Conservation (phyloP, 2,888 invertebrate genomes). For the Nasonia oneida region DNA sequence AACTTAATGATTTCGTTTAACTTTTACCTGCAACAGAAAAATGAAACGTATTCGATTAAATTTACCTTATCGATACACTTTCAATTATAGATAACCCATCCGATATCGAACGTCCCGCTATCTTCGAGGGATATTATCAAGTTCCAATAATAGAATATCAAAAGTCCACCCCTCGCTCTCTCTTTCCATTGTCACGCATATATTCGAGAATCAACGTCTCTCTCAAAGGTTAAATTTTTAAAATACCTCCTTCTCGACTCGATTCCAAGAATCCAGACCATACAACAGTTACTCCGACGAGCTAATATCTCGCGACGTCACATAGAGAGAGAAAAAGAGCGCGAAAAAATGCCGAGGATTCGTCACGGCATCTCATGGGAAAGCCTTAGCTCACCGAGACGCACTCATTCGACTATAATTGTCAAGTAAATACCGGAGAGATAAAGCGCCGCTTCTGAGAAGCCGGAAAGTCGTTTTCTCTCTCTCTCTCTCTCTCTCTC, state of each 20-base stretch:
- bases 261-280: background rate
- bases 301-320: background rate
- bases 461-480: background rate
- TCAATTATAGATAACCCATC: no score
- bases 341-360: slow-evolving; percentile 34
- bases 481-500: background rate
- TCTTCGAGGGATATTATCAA: no score
- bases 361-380: background rate
- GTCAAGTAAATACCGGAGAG: slow-evolving; percentile 56
- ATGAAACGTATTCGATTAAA: background rate
- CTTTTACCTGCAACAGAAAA: background rate
- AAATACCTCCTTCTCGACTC: no score
- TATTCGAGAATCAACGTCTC: no score
- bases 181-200: no score
- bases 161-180: no score
- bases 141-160: no score
- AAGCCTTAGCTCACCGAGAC: background rate
- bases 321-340: background rate
- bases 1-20: background rate
- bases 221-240: no score
- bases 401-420: slow-evolving; percentile 48
- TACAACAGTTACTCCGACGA: background rate
- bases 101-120: no score
- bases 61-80: no score
- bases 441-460: slow-evolving; percentile 43